Percentiles rank a stretch among this genome's conserved stretches.
phyloP scores from a whole-genome alignment of 2,888 invertebrate genomes.

The Dinocampus coccinellae region DNA sequence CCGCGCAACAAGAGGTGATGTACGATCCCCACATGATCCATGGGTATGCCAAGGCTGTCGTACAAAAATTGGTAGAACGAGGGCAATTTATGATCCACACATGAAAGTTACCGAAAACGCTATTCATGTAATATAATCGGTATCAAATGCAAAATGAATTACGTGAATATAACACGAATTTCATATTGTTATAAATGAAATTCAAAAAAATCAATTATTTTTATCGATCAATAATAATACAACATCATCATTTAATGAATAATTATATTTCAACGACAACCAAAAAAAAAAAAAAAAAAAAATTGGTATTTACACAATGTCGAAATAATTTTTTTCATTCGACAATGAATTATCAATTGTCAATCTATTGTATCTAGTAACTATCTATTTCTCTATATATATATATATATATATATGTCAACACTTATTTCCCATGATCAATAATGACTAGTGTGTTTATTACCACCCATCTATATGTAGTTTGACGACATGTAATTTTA shows the following conservation, averaged over 20 bases:
- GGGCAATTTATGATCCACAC: conserved; percentile 1
- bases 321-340: too few relatives aligned
- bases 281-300: neutral
- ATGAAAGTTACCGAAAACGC: neutral
- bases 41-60: conserved; percentile 24
- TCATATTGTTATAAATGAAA: neutral
- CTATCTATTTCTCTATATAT: too few relatives aligned
- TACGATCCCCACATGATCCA: conserved; percentile 24
- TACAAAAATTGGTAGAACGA: conserved; percentile 20
- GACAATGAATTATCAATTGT: too few relatives aligned
- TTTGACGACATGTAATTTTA: conserved; percentile 26
- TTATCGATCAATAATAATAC: neutral
- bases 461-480: neutral
- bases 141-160: conserved; percentile 9
- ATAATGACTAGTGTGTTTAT: neutral
- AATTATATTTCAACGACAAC: too few relatives aligned
- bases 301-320: too few relatives aligned
- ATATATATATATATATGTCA: neutral
- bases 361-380: too few relatives aligned
- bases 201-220: neutral
- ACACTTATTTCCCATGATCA: neutral
- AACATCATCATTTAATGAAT: neutral
- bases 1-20: conserved; percentile 21
- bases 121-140: conserved; percentile 20
- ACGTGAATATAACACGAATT: neutral